A percentile compares a stretch with the other conserved stretches of the same genome.
Conservation (phyloP, 2,888 invertebrate genomes). For the Agrilus cyanescens region DNA sequence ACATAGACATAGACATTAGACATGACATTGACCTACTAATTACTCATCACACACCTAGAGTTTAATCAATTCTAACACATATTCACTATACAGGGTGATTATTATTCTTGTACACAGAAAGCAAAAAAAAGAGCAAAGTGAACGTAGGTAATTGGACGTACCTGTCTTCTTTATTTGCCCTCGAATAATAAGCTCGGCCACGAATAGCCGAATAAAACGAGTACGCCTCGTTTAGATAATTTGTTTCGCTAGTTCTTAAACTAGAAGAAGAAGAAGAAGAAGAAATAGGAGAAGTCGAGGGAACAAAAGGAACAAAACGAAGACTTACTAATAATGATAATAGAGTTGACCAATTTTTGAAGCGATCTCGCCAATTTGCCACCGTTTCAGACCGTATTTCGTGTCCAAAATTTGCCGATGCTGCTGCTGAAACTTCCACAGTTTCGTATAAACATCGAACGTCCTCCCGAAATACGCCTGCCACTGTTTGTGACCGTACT, state of each 20-base stretch:
- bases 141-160: slow-evolving; percentile 24
- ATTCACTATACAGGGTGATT: background rate
- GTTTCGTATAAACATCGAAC: slow-evolving; percentile 92
- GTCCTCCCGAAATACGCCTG: slow-evolving; percentile 94
- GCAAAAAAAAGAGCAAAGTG: background rate
- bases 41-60: background rate
- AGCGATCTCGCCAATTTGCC: slow-evolving; percentile 98
- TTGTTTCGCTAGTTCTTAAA: slow-evolving; percentile 90
- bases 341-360: slow-evolving; percentile 97
- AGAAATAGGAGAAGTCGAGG: too few relatives aligned
- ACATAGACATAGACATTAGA: background rate
- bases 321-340: slow-evolving; percentile 92
- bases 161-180: slow-evolving; percentile 87
- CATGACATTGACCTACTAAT: too few relatives aligned
- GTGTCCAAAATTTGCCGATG: slow-evolving; percentile 82
- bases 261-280: slow-evolving; percentile 40
- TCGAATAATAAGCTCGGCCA: slow-evolving; percentile 86
- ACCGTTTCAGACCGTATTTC: slow-evolving; percentile 89
- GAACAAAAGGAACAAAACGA: background rate
- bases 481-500: slow-evolving; percentile 96
- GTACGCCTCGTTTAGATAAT: slow-evolving; percentile 91
- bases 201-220: slow-evolving; percentile 94
- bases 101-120: background rate
- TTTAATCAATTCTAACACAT: background rate
- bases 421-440: slow-evolving; percentile 98